phyloP scores from a whole-genome alignment of 2,113 vertebrate genomes.

The Plotosus lineatus region DNA sequence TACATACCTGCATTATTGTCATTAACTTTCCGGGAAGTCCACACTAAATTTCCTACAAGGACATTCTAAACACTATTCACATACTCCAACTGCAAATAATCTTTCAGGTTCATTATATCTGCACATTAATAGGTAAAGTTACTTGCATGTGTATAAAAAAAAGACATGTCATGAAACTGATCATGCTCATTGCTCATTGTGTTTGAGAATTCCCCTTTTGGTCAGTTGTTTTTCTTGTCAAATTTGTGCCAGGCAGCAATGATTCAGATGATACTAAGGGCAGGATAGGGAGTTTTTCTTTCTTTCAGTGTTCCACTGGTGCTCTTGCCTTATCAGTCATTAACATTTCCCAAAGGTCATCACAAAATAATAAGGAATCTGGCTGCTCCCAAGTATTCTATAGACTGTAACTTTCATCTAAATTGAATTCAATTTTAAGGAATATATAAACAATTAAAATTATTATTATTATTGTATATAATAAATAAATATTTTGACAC shows the following conservation, averaged over 20 bases:
- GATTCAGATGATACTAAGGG: conserved; percentile 48
- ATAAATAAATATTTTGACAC: conserved; percentile 35
- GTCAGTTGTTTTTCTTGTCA: conserved; percentile 54
- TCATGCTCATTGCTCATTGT: conserved; percentile 51
- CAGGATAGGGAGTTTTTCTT: conserved; percentile 52
- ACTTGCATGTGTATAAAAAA: conserved; percentile 40
- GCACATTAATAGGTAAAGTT: conserved; percentile 28
- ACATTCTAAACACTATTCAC: conserved; percentile 52
- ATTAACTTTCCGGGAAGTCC: conserved; percentile 42
- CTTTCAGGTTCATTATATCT: conserved; percentile 38
- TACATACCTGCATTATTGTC: conserved; percentile 35
- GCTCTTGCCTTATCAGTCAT: conserved; percentile 41
- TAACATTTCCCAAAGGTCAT: conserved; percentile 21
- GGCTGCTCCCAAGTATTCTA: neutral
- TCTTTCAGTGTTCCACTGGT: neutral
- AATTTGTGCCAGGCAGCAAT: conserved; percentile 55
- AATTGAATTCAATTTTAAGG: neutral
- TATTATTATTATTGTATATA: too few species aligned
- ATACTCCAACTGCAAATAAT: conserved; percentile 42
- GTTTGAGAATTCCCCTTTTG: conserved; percentile 54
- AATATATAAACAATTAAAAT: neutral
- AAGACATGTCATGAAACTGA: conserved; percentile 44
- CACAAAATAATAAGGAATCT: conserved; percentile 26
- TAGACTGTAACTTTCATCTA: neutral
- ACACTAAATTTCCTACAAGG: conserved; percentile 43